Conservation (phyloP, 2,888 invertebrate species). For the Zeuzera pyrina region DNA sequence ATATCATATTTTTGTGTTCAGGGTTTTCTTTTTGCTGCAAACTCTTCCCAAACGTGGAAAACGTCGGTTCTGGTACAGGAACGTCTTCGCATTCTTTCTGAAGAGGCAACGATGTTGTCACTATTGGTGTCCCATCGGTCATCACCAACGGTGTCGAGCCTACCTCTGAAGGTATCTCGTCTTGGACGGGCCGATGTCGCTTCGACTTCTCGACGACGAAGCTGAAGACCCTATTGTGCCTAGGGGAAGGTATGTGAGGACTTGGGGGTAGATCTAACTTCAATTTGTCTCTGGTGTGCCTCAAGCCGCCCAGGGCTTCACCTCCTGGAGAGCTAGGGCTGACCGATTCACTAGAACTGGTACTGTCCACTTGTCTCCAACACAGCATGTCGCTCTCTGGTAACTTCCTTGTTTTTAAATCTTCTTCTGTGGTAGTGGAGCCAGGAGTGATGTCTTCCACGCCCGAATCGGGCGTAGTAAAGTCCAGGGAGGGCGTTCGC, state of each 20-base stretch:
- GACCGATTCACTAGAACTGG: constrained; percentile 57
- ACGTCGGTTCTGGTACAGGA: constrained; percentile 59
- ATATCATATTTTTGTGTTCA: constrained; percentile 43
- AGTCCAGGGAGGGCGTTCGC: constrained; percentile 50
- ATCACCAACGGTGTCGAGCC: constrained; percentile 47
- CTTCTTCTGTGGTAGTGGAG: constrained; percentile 42
- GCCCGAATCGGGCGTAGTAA: constrained; percentile 76
- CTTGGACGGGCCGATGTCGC: constrained; percentile 23
- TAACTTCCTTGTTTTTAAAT: constrained; percentile 36
- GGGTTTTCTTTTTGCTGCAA: constrained; percentile 29
- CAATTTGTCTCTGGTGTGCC: constrained; percentile 80
- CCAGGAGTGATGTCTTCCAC: constrained; percentile 75
- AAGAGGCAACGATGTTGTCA: constrained; percentile 33
- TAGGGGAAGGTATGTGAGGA: constrained; percentile 57
- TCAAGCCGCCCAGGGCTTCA: constrained; percentile 76
- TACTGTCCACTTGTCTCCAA: constrained; percentile 48
- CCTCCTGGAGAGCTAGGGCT: constrained; percentile 57
- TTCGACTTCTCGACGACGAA: constrained; percentile 57
- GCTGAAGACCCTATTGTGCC: constrained; percentile 55
- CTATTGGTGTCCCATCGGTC: constrained; percentile 56
- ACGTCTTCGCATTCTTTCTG: constrained; percentile 35
- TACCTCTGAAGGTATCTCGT: constrained; percentile 14
- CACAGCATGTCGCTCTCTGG: constrained; percentile 26
- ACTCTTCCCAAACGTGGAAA: constrained; percentile 75
- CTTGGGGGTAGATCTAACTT: constrained; percentile 79